These are phyloP conservation scores for Oscheius sp. DNA, from an alignment of 2,888 invertebrate genomes.

Conservation along the genomic window DNA sequence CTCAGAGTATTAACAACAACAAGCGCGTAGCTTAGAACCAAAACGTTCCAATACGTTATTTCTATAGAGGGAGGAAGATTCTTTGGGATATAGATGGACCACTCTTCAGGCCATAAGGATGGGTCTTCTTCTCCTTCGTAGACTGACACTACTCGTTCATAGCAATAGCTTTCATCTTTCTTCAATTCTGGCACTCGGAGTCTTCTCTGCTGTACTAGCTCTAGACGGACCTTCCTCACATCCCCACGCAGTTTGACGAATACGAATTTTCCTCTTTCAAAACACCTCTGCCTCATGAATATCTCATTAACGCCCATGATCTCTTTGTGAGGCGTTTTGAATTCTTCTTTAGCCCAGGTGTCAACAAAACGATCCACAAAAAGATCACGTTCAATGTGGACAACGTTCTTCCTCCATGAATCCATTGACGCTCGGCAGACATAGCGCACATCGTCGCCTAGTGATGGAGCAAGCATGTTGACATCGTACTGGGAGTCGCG, in stretches of 20 bases:
- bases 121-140: constrained; percentile 32
- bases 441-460: constrained; percentile 50
- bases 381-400: constrained; percentile 37
- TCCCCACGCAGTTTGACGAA: constrained; percentile 43
- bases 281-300: constrained; percentile 49
- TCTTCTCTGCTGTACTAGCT: constrained; percentile 48
- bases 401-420: constrained; percentile 37
- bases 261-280: constrained; percentile 54
- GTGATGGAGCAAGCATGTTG: constrained; percentile 52
- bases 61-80: constrained; percentile 58
- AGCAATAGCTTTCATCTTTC: constrained; percentile 43
- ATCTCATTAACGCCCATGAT: constrained; percentile 51
- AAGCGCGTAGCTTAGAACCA: constrained; percentile 46
- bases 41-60: constrained; percentile 59
- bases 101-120: constrained; percentile 31
- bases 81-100: constrained; percentile 48
- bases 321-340: constrained; percentile 41
- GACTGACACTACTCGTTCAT: constrained; percentile 35
- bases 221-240: constrained; percentile 35
- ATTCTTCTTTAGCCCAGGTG: constrained; percentile 57
- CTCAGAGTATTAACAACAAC: constrained; percentile 39
- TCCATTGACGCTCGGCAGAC: constrained; percentile 38
- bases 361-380: constrained; percentile 56
- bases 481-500: constrained; percentile 55
- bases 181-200: constrained; percentile 47